Conservation (phyloP, 1,140 invertebrate species). For the Araneus ventricosus region DNA sequence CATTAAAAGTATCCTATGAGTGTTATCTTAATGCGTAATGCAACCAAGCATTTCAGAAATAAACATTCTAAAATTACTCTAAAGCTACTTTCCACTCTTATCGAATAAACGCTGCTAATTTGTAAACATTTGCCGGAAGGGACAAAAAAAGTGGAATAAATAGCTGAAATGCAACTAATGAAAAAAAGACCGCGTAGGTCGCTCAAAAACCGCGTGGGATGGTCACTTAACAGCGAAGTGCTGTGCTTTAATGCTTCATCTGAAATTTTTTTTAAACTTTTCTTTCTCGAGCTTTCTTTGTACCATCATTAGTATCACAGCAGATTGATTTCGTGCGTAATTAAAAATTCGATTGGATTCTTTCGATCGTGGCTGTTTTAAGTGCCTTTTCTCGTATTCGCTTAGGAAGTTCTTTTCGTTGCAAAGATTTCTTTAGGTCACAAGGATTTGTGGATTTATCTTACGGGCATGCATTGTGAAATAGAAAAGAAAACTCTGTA, state of each 20-base stretch:
- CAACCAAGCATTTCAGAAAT: background rate
- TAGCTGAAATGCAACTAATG: background rate
- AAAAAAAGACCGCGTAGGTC: constrained; percentile 58
- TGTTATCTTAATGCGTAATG: constrained; percentile 7
- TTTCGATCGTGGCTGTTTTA: background rate
- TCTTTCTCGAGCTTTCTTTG: background rate
- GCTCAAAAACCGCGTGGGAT: constrained; percentile 45
- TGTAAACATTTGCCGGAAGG: constrained; percentile 39
- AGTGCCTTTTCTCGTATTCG: background rate
- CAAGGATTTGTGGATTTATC: too few species aligned
- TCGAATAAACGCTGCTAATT: background rate
- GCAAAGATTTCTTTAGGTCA: too few species aligned
- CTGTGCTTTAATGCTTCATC: background rate
- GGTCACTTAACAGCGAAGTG: constrained; percentile 38
- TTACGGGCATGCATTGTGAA: too few species aligned
- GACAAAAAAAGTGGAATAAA: constrained; percentile 13
- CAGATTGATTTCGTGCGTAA: background rate
- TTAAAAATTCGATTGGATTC: background rate
- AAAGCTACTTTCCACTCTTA: background rate
- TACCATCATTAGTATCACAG: background rate
- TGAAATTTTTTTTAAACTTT: background rate
- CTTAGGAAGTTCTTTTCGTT: background rate
- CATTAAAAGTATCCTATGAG: too few species aligned
- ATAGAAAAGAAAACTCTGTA: too few species aligned
- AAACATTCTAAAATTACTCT: background rate